Evolutionary conservation across 1,140 invertebrate genomes (phyloP), one percentile per base, ranked within the genome.

Genomic region (Drosophila lini): DNA sequence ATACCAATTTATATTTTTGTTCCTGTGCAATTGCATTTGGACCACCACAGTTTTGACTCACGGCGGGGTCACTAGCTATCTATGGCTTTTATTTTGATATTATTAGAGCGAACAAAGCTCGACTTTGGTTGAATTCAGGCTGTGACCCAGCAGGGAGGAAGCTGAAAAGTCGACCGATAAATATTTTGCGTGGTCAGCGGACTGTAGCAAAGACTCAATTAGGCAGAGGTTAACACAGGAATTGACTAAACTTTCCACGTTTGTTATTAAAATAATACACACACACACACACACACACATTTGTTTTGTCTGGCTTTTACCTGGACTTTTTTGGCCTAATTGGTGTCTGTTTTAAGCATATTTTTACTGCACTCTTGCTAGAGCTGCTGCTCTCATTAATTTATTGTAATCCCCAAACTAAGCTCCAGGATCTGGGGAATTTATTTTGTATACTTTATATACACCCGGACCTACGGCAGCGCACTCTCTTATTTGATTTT

Each of bases 401-500:
- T 45, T 50, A 67, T 65, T 19, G 44, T 68, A 50, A 68, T 68
- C 64, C 61, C 36, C 28, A 44, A 44, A 11, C 10, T 68, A 50
- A 63, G 61, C 44, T 22, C 3, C 2, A 25, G 44, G 60, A 65
- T 50, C 15, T n/a, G 36, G 42, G 28, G 25, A 81, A 82, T 68
- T 73, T 73, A 81, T 76, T 79, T 55, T 61, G 78, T 81, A 57
- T 75, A 71, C 53, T 53, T 50, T 38, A 32, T 31, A 22, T n/a
- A 64, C 11, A 16, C 28, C 48, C 47, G 47, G 40, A 16, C 40
- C 40, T 28, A 28, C 25, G 25, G 25, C 47, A n/a, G 45, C 11
- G 45, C 19, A 22, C 62, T 62, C 67, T 81, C 74, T 80, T 78
- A 78, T 86, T 85, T 86, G 55, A 85, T 81, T 76, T 86, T 42